Conservation (phyloP, 2,113 vertebrate species). For the Nothoprocta pentlandii region DNA sequence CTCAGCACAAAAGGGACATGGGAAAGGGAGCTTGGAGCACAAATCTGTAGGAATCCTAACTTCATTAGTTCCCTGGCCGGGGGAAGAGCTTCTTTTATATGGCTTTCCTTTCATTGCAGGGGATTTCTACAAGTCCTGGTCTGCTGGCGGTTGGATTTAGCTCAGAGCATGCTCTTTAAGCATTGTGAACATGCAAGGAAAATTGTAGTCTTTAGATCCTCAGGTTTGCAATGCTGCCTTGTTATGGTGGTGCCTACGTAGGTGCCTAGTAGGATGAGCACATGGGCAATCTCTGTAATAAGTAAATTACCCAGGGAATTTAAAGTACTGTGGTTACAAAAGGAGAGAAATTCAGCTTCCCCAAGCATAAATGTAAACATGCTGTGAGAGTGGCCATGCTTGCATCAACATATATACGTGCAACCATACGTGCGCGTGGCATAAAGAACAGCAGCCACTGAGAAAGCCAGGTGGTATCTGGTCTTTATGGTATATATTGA, state of each 20-base stretch:
- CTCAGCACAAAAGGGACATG: not conserved
- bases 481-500: not conserved
- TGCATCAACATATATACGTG: not conserved
- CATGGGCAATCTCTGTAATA: not conserved
- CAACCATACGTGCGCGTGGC: not conserved
- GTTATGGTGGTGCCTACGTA: not conserved
- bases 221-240: not conserved
- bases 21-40: not conserved
- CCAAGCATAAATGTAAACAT: not conserved
- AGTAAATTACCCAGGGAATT: not conserved
- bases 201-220: not conserved
- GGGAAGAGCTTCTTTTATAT: not conserved
- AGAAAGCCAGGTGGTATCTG: not conserved
- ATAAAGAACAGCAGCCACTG: not conserved
- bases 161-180: not conserved
- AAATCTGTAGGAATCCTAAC: not conserved
- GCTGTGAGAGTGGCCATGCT: not conserved
- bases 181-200: not conserved
- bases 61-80: not conserved
- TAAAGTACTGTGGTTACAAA: not conserved
- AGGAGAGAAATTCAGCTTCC: not conserved
- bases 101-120: not conserved
- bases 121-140: not conserved
- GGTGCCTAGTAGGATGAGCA: not conserved
- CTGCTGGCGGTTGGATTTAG: not conserved